Evolutionary conservation across 2,113 vertebrate genomes (phyloP).

Genomic region (Nannobrachium achirus): DNA sequence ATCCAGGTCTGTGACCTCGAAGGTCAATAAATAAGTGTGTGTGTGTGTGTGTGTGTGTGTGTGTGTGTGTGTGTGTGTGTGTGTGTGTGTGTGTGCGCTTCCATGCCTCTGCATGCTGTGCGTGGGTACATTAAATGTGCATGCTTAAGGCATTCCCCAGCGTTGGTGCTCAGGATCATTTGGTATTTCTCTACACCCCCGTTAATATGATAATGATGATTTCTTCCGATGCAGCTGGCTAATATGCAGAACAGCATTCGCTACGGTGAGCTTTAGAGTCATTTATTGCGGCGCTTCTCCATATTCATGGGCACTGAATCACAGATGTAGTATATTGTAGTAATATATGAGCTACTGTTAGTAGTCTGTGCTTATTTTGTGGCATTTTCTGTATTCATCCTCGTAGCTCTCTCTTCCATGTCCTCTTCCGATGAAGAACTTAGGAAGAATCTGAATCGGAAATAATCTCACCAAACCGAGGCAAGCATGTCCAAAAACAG

Average conservation of each 20-base stretch:
- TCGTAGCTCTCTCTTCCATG: neutral
- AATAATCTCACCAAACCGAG: constrained; percentile 6
- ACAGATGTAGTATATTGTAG: neutral
- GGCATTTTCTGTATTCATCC: neutral
- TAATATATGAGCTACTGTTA: no score
- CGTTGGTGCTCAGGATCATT: neutral
- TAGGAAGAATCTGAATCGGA: constrained; percentile 4
- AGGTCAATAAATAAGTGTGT: no score
- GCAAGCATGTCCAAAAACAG: neutral
- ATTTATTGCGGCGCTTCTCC: constrained; percentile 32
- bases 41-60: neutral
- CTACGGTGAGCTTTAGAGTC: constrained; percentile 33
- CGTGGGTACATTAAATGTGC: neutral
- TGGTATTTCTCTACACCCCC: neutral
- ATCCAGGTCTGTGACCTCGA: no score
- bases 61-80: neutral
- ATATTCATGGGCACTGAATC: constrained; percentile 51
- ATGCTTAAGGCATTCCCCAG: neutral
- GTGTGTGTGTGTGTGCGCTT: neutral
- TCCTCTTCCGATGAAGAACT: constrained; percentile 29
- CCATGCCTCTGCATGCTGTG: neutral
- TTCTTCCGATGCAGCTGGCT: constrained; percentile 36
- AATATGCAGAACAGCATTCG: constrained; percentile 53
- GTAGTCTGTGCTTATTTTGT: neutral
- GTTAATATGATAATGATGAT: constrained; percentile 41